These are phyloP conservation scores for Nemurella pictetii DNA, from an alignment of 2,888 invertebrate genomes.

Conservation along the genomic window DNA sequence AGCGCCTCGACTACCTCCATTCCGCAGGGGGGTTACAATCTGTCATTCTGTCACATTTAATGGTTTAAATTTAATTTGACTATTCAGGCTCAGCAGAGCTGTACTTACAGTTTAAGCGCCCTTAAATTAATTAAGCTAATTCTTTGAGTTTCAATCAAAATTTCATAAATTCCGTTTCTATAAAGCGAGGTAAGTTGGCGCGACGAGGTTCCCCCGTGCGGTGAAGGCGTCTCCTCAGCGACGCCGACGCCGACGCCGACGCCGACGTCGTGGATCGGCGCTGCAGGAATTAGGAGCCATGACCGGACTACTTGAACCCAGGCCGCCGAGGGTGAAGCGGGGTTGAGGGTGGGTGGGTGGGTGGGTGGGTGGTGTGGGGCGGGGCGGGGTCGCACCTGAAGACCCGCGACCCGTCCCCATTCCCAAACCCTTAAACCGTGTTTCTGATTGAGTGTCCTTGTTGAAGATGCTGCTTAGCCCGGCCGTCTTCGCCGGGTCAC, in stretches of 20 bases:
- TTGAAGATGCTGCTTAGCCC: neutral
- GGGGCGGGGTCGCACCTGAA: constrained; percentile 3
- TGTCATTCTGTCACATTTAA: neutral
- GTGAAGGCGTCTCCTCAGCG: neutral
- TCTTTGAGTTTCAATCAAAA: neutral
- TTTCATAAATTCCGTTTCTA: neutral
- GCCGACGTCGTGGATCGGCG: neutral
- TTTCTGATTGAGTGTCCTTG: constrained; percentile 7
- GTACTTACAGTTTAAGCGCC: neutral
- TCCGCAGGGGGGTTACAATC: neutral
- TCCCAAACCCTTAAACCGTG: neutral
- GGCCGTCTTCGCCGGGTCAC: neutral
- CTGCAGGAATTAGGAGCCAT: neutral
- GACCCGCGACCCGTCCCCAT: neutral
- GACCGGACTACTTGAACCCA: neutral
- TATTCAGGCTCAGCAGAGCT: neutral
- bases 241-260: neutral
- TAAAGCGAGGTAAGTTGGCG: neutral
- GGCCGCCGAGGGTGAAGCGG: neutral
- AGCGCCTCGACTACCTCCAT: neutral
- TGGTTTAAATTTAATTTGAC: neutral
- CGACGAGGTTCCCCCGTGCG: neutral
- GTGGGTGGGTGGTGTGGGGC: no score
- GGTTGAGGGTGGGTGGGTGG: no score
- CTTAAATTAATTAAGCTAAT: neutral